Evolutionary conservation across 2,113 vertebrate genomes (phyloP), one percentile per base, ranked within the genome.

Genomic region (Spilogale gracilis): DNA sequence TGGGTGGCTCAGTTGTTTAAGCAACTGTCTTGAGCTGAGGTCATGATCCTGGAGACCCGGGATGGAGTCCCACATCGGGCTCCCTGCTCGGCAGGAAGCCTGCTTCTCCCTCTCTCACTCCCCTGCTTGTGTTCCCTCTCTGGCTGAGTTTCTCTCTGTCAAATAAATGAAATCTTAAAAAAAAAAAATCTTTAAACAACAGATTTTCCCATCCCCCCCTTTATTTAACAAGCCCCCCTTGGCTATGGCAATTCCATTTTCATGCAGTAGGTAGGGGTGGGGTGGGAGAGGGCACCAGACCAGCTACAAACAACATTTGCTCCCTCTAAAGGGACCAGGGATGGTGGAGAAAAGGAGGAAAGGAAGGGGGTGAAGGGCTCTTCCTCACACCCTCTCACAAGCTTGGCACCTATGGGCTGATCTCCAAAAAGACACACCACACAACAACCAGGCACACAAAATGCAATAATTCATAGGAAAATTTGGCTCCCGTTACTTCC

Each of bases 331-430:
- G 45, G 32, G 61, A 9, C 23, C 17, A 60, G 14, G 0, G 43
- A 13, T 30, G 13, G 25, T 69, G 30, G 20, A n/a, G 56, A 12
- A 12, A 79, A 27, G 20, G 5, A n/a, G 61, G n/a, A 21, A 58
- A 30, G 43, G 38, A 45, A 73, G 38, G 20, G 38, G 9, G 20
- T 23, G 20, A 8, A 82, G 14, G 38, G 21, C 1, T n/a, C 43
- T n/a, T 56, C 10, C 43, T 50, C 27, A 48, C 8, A 38, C 3
- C 4, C n/a, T 60, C 95, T 58, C 95, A 92, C 79, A 90, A 65
- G 69, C 83, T 84, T 54, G 0, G 12, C 32, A 97, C 97, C 90
- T 97, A 94, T 97, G 81, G 88, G 96, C 74, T 78, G 43, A 93
- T 84, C 60, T 81, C 67, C 61, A 14, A 27, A 91, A 71, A 67